phyloP scores from a whole-genome alignment of 2,888 invertebrate genomes.

The Ypsolopha scabrella region DNA sequence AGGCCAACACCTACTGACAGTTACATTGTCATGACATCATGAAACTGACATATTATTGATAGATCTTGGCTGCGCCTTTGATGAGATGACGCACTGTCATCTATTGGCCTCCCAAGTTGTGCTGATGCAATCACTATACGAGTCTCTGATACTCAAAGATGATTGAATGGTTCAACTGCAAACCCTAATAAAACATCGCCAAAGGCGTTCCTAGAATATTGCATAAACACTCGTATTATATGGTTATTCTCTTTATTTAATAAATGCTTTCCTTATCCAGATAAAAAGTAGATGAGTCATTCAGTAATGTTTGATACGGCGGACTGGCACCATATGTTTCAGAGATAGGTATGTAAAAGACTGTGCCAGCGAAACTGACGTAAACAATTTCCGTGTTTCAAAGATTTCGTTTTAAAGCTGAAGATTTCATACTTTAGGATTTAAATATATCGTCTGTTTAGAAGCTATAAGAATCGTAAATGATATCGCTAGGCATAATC shows the following conservation, averaged over 20 bases:
- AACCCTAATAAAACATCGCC: background rate
- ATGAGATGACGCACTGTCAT: conserved; percentile 26
- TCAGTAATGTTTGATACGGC: conserved; percentile 41
- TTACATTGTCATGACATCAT: conserved; percentile 34
- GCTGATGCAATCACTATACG: conserved; percentile 23
- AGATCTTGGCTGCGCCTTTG: conserved; percentile 28
- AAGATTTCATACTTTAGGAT: too few species aligned
- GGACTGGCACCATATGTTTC: conserved; percentile 55
- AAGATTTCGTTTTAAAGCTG: background rate
- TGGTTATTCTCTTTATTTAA: conserved; percentile 22
- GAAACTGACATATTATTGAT: conserved; percentile 27
- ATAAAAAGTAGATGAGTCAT: conserved; percentile 49
- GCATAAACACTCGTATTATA: conserved; percentile 21
- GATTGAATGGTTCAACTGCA: background rate
- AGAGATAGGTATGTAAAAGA: conserved; percentile 40
- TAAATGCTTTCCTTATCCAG: conserved; percentile 33
- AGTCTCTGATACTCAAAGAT: background rate
- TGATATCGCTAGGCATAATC: background rate
- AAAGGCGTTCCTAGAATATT: background rate
- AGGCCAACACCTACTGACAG: conserved; percentile 12
- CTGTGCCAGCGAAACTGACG: conserved; percentile 30
- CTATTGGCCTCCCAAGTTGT: conserved; percentile 19
- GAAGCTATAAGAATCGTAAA: too few species aligned
- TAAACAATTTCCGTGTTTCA: conserved; percentile 9
- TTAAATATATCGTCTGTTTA: too few species aligned